Conservation (phyloP, 2,113 vertebrate genomes). For the Psilopogon haemacephalus region DNA sequence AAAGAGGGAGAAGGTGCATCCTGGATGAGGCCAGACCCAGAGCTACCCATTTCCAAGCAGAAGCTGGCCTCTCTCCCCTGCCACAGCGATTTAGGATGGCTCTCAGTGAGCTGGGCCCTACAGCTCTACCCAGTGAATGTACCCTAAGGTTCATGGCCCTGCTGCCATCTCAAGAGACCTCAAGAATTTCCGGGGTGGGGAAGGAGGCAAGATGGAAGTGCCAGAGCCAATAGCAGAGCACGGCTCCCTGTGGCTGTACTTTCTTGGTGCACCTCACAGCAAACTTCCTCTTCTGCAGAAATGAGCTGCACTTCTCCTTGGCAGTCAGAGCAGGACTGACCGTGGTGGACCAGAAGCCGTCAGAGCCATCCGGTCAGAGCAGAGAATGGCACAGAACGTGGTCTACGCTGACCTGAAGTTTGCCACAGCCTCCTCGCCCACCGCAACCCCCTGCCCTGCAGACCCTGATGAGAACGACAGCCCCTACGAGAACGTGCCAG, state of each 20-base stretch:
- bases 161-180: rapidly evolving
- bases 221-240: not conserved
- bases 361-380: rapidly evolving
- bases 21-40: not conserved
- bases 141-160: rapidly evolving
- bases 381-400: not conserved
- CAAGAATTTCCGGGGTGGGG: not conserved
- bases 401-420: conserved; percentile 11
- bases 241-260: rapidly evolving
- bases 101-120: not conserved
- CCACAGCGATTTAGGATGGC: rapidly evolving
- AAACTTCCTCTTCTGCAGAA: conserved; percentile 1
- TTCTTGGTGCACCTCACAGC: rapidly evolving
- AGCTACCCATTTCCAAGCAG: rapidly evolving
- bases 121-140: not conserved
- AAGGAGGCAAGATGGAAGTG: rapidly evolving
- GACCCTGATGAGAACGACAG: not conserved
- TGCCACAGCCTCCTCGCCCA: rapidly evolving
- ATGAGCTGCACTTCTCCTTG: not conserved
- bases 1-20: not conserved
- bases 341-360: rapidly evolving
- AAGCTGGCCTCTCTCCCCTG: not conserved
- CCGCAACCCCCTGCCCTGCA: not conserved
- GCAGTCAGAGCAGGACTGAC: rapidly evolving
- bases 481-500: not conserved